Evolutionary conservation across 2,113 vertebrate genomes (phyloP), one percentile per base, ranked within the genome.

Genomic region (Hepsetus odoe): DNA sequence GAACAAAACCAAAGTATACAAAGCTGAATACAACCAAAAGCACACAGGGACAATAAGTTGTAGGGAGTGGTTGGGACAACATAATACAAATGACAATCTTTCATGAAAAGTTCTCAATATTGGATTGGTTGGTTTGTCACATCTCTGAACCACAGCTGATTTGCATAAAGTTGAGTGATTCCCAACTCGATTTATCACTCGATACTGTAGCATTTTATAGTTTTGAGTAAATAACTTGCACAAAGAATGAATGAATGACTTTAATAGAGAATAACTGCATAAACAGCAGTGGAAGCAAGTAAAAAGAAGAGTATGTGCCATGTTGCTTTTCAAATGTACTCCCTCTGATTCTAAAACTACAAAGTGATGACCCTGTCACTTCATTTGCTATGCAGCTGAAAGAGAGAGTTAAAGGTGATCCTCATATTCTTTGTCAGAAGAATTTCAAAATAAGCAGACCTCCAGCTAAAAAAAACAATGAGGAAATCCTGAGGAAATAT

Each of bases 361-460:
- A 76, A 58, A 55, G 49, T 20, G 53, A 56, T 28, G 46, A 67
- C 62, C 62, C 40, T 77, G 62, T 76, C 61, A 66, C 26, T 75
- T 77, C 55, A 56, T 68, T 68, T 68, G 51, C 51, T 77, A 68
- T 68, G 51, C 68, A 58, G 49, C 75, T 77, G 65, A 77, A 77
- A 20, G 51, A 69, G 28, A 77, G 66, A 40, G 65, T 38, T 69
- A 38, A 77, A 77, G 75, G 65, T 77, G 75, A 32, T 44, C 30
- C 38, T 68, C 55, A 38, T n/a, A 44, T 58, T 77, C 30, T 24
- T 55, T 9, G 8, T 55, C n/a, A 55, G n/a, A 55, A 9, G 51
- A 55, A 53, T 53, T 22, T 55, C 51, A 55, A 55, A 55, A 46
- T 64, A 68, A 18, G 20, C 11, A 32, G 32, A 6, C 2, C 44